phyloP scores from a whole-genome alignment of 23 tunicate species.

The Styela plicata region DNA sequence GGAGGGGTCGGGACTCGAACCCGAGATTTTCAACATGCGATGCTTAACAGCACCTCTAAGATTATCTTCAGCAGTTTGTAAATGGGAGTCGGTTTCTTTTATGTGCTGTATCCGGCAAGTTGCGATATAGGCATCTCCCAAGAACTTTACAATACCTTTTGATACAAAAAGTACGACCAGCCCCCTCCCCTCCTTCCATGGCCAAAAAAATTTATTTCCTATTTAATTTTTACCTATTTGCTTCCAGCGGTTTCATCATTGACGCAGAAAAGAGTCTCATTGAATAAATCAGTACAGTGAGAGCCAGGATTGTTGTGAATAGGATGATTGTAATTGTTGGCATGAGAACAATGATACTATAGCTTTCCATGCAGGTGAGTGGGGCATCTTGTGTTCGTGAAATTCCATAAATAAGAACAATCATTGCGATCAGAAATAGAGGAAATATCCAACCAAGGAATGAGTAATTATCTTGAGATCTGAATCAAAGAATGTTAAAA shows the following conservation, averaged over 20 bases:
- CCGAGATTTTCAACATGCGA: too few species aligned
- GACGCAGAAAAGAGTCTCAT: constrained; percentile 20
- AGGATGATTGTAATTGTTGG: constrained; percentile 21
- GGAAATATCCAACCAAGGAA: constrained; percentile 15
- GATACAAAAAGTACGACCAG: too few species aligned
- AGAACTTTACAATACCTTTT: too few species aligned
- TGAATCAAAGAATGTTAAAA: constrained; percentile 5
- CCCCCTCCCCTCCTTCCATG: too few species aligned
- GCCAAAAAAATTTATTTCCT: too few species aligned
- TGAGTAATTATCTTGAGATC: constrained; percentile 18
- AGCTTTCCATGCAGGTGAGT: constrained; percentile 41
- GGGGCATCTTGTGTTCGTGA: not conserved
- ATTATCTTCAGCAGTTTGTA: too few species aligned
- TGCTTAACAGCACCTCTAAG: too few species aligned
- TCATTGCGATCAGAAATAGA: not conserved
- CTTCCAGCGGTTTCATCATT: constrained; percentile 38
- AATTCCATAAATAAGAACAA: not conserved
- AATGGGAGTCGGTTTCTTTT: too few species aligned
- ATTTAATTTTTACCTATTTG: constrained; percentile 61
- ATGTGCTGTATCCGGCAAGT: too few species aligned
- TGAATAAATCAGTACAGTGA: constrained; percentile 17
- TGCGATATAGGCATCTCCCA: too few species aligned
- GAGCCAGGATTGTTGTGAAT: constrained; percentile 6
- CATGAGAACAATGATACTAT: constrained; percentile 19
- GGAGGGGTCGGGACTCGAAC: too few species aligned